Percentiles rank a stretch among this genome's conserved stretches.
Evolutionary conservation across 2,113 vertebrate genomes (phyloP).

Genomic region (Desmodus rotundus): DNA sequence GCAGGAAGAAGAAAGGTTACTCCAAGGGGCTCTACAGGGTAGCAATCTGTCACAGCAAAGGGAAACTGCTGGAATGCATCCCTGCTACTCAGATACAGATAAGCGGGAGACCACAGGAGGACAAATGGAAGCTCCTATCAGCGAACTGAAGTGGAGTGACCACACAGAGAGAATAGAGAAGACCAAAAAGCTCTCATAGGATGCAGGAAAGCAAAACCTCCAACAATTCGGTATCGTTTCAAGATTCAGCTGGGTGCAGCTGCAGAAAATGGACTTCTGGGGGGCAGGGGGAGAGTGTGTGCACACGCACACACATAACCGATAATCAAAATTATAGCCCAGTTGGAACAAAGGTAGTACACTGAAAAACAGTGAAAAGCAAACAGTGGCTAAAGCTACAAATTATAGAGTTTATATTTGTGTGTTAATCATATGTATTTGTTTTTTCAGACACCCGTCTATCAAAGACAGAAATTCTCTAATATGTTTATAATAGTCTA

Average conservation of each 20-base stretch:
- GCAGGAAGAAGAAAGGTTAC: background rate
- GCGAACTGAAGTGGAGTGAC: background rate
- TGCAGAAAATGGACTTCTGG: background rate
- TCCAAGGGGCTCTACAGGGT: background rate
- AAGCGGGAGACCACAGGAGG: background rate
- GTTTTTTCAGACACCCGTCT: conserved; percentile 28
- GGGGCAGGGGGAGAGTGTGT: background rate
- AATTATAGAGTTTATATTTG: background rate
- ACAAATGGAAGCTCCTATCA: background rate
- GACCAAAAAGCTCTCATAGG: background rate
- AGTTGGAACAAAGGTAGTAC: background rate
- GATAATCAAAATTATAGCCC: background rate
- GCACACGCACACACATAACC: no score
- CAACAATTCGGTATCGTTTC: background rate
- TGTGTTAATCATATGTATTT: conserved; percentile 25
- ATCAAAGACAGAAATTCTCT: conserved; percentile 38
- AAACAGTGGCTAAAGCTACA: background rate
- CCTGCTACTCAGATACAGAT: background rate
- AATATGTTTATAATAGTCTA: conserved; percentile 3
- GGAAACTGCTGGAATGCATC: background rate
- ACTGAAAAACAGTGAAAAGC: background rate
- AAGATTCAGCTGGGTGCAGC: background rate
- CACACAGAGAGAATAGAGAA: fast-evolving
- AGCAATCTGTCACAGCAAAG: conserved; percentile 24
- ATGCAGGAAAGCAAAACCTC: background rate